Base-by-base conservation (phyloP, 2,113 vertebrate species). In the Chroicocephalus ridibundus region DNA sequence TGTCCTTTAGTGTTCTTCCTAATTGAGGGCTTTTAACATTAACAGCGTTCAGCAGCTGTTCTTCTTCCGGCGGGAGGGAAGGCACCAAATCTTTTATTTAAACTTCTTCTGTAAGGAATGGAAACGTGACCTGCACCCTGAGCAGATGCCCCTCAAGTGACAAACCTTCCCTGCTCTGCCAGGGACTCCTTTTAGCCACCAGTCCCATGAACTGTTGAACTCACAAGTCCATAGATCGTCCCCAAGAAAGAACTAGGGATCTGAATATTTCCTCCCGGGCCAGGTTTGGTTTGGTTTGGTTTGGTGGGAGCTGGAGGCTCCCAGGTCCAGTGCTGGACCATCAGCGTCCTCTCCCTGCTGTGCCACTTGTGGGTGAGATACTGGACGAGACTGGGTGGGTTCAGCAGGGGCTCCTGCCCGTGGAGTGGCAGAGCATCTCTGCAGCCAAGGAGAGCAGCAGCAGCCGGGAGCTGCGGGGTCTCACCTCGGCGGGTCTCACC, bases 1-100 rank as follows among this genome's bases (percentile, higher is more conserved):
- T 61, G 70, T 62, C 86, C 66, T 42, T 82, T 51, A 87, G 87
- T 85, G 71, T 72, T 96, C 78, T 49, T 93, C 44, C 49, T 96
- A 95, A 93, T 88, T 93, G 84, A 94, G 71, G 84, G 87, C 68
- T 96, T 96, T 93, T 84, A 94, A 76, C 82, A 49, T 91, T 80
- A 84, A 71, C 75, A 76, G 70, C 71, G 4, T 83, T 87, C 40
- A 95, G 92, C 89, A 97, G 94, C 82, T 93, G 91, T 93, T 96
- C 84, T 85, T 84, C 85, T 95, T 87, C 72, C 4, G 15, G 13
- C 4, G 1, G 13, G 22, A 13, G 15, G 20, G 38, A 29, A 44
- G 10, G 42, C 38, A 79, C 16, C 34, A 40, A 60, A 89, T 79
- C 57, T 87, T 93, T 85, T 87, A 89, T 78, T 96, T 93, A 64